Conservation (phyloP, 2,888 invertebrate genomes). For the Chaetoderma sp. region DNA sequence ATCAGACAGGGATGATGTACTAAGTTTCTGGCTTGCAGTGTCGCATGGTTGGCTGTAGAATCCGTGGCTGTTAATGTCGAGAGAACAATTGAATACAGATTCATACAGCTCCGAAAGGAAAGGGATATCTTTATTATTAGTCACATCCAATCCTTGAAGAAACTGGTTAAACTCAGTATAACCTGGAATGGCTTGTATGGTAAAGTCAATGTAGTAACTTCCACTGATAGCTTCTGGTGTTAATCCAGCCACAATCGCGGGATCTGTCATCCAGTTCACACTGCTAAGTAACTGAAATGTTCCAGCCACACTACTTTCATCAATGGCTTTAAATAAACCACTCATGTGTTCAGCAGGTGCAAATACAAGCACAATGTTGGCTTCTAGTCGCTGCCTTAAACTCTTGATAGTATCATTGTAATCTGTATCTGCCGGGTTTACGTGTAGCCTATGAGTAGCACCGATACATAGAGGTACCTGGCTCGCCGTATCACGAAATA, state of each 20-base stretch:
- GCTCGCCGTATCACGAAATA: slow-evolving; percentile 33
- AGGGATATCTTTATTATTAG: slow-evolving; percentile 37
- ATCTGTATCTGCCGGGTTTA: slow-evolving; percentile 18
- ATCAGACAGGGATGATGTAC: slow-evolving; percentile 32
- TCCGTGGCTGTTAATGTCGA: slow-evolving; percentile 42
- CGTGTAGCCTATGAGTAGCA: slow-evolving; percentile 34
- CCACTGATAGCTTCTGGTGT: slow-evolving; percentile 46
- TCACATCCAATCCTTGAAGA: slow-evolving; percentile 33
- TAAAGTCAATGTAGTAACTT: slow-evolving; percentile 43
- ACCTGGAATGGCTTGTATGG: slow-evolving; percentile 17
- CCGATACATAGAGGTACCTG: slow-evolving; percentile 44
- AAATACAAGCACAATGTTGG: slow-evolving; percentile 47
- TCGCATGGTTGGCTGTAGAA: slow-evolving; percentile 34
- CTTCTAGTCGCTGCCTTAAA: slow-evolving; percentile 40
- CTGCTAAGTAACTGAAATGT: slow-evolving; percentile 50
- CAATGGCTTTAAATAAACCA: slow-evolving; percentile 39
- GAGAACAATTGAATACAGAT: slow-evolving; percentile 48
- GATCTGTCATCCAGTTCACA: slow-evolving; percentile 44
- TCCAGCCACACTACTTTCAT: slow-evolving; percentile 27
- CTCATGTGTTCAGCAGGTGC: slow-evolving; percentile 31
- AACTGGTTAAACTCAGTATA: slow-evolving; percentile 47
- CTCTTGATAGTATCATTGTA: slow-evolving; percentile 35
- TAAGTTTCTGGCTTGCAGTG: slow-evolving; percentile 17
- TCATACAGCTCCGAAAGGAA: slow-evolving; percentile 56
- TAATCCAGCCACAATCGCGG: slow-evolving; percentile 31